A percentile compares a stretch with the other conserved stretches of the same genome.
Conservation (phyloP, 2,113 vertebrate species). For the Patagioenas fasciata region DNA sequence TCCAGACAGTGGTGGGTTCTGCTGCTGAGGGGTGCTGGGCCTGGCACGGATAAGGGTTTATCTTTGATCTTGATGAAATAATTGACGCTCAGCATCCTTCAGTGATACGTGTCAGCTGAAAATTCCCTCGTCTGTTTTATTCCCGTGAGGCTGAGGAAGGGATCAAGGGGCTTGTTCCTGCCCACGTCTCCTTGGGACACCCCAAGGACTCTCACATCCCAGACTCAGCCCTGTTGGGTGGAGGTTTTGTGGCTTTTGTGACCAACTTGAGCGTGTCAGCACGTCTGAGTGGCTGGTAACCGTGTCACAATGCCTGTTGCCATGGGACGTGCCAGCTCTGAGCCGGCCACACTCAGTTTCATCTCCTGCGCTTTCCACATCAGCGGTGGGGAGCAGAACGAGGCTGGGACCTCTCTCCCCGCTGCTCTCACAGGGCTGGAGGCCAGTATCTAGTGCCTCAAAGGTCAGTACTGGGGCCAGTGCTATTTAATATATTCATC, state of each 20-base stretch:
- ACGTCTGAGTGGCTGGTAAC: background rate
- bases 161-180: background rate
- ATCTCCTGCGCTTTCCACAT: background rate
- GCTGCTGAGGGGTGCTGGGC: background rate
- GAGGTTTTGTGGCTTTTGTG: background rate
- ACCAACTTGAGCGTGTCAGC: background rate
- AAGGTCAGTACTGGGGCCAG: too few species aligned
- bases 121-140: fast-evolving
- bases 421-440: fast-evolving
- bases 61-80: conserved; percentile 15
- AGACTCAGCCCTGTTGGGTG: background rate
- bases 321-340: fast-evolving
- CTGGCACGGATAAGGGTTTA: background rate
- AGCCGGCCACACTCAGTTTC: fast-evolving
- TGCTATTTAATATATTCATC: too few species aligned
- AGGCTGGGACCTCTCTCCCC: background rate
- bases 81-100: background rate
- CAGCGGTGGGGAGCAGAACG: background rate
- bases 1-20: background rate
- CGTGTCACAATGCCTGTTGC: background rate
- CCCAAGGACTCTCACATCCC: fast-evolving
- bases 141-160: background rate
- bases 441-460: too few species aligned
- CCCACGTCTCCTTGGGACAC: fast-evolving
- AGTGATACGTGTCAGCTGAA: fast-evolving